A percentile compares a stretch with the other conserved stretches of the same genome.
Evolutionary conservation across 37 sponge, comb jelly and placozoan genomes (phyloP).

Genomic region (Halisarca cf. caerulea): DNA sequence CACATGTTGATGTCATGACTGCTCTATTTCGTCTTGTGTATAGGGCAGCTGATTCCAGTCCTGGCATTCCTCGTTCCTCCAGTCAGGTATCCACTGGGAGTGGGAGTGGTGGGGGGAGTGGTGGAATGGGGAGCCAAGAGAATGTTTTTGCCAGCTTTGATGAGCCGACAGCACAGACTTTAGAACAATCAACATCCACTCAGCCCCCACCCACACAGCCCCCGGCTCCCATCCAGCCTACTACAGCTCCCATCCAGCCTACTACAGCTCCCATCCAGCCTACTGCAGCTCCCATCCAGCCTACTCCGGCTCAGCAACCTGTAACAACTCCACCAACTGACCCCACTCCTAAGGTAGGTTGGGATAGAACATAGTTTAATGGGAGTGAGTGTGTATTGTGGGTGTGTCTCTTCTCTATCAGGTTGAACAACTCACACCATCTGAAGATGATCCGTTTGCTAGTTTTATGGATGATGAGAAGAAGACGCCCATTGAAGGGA

Average conservation of each 20-base stretch:
- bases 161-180: slow-evolving; percentile 7
- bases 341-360: background rate
- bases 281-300: background rate
- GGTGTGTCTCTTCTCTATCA: too few species aligned
- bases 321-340: slow-evolving; percentile 3
- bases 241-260: too few species aligned
- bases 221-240: slow-evolving; percentile 7
- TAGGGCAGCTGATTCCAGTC: background rate
- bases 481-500: background rate
- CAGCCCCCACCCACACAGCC: background rate
- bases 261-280: too few species aligned
- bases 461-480: slow-evolving; percentile 21
- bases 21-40: too few species aligned
- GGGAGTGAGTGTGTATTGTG: too few species aligned
- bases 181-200: too few species aligned
- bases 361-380: too few species aligned
- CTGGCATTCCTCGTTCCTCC: background rate
- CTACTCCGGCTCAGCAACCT: background rate
- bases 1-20: too few species aligned
- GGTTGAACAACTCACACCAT: too few species aligned
- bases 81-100: slow-evolving; percentile 18
- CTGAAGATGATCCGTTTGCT: slow-evolving; percentile 30
- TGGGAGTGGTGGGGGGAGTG: background rate
- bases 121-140: slow-evolving; percentile 1
- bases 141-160: slow-evolving; percentile 62